Percentiles rank a stretch among this genome's conserved stretches.
Evolutionary conservation across 2,797 vertebrate genomes (phyloP).

Genomic region (Lycodopsis pacificus): DNA sequence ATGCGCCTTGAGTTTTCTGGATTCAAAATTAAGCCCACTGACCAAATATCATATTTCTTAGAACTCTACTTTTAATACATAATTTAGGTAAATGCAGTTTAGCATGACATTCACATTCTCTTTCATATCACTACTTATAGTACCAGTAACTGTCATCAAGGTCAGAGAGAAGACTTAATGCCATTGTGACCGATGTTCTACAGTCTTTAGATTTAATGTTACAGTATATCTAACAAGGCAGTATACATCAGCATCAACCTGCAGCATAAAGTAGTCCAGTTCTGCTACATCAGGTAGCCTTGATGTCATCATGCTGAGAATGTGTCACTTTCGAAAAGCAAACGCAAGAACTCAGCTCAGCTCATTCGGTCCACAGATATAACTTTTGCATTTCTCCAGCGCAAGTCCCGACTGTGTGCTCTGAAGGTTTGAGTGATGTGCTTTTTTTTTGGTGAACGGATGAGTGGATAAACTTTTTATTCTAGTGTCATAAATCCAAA

Average conservation of each 20-base stretch:
- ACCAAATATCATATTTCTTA: not conserved
- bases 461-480: not conserved
- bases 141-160: constrained; percentile 25
- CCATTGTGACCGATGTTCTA: constrained; percentile 26
- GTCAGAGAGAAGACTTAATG: constrained; percentile 15
- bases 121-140: not conserved
- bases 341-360: constrained; percentile 22
- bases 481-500: not conserved
- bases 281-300: constrained; percentile 19
- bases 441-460: not conserved
- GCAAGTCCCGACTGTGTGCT: not conserved
- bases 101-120: not conserved
- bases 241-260: constrained; percentile 22
- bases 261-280: constrained; percentile 35
- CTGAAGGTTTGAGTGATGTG: constrained; percentile 8
- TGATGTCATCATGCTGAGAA: constrained; percentile 36
- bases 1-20: not conserved
- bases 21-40: not conserved
- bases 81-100: not conserved
- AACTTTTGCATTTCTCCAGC: constrained; percentile 23
- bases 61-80: not conserved
- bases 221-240: constrained; percentile 26
- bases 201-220: constrained; percentile 25
- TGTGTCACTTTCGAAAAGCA: constrained; percentile 36
- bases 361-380: not conserved